Percentiles rank a stretch among this genome's conserved stretches.
Conservation (phyloP, 92 coral and sea anemone genomes). For the Actinernus sp. region DNA sequence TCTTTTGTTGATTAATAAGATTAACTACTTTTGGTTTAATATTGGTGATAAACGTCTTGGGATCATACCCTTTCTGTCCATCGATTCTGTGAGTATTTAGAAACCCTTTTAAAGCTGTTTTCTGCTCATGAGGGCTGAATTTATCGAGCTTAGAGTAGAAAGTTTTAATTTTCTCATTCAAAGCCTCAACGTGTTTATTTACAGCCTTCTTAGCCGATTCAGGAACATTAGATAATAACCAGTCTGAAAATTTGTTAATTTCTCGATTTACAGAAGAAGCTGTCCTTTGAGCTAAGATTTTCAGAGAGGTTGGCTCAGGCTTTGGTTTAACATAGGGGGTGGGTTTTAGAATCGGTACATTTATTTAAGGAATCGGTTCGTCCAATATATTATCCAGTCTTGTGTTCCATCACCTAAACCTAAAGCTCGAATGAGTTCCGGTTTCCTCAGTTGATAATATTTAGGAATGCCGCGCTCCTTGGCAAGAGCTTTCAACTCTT, state of each 20-base stretch:
- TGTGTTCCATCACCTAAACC: too few species aligned
- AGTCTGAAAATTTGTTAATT: slow-evolving; percentile 46
- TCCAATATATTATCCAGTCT: too few species aligned
- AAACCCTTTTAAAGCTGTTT: slow-evolving; percentile 41
- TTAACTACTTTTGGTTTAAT: slow-evolving; percentile 23
- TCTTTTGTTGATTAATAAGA: slow-evolving; percentile 29
- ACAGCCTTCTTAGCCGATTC: slow-evolving; percentile 33
- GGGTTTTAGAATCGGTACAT: slow-evolving; percentile 49
- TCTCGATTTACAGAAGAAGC: slow-evolving; percentile 46
- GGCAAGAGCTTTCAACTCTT: too few species aligned
- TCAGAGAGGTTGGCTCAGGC: slow-evolving; percentile 20
- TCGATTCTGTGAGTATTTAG: slow-evolving; percentile 19
- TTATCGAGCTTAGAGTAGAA: too few species aligned
- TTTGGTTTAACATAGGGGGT: slow-evolving; percentile 1
- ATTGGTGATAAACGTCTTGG: slow-evolving; percentile 20
- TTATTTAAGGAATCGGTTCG: slow-evolving; percentile 37
- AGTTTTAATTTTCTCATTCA: slow-evolving; percentile 35
- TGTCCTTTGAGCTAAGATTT: slow-evolving; percentile 36
- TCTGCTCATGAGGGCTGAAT: neutral
- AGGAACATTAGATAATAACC: slow-evolving; percentile 43
- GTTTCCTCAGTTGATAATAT: too few species aligned
- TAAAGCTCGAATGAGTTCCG: too few species aligned
- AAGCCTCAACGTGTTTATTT: slow-evolving; percentile 36
- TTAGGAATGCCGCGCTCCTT: too few species aligned
- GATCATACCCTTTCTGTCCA: slow-evolving; percentile 24